Evolutionary conservation across 2,797 vertebrate species (phyloP), one percentile per base, ranked within the genome.

Genomic region (Malurus leucopterus): DNA sequence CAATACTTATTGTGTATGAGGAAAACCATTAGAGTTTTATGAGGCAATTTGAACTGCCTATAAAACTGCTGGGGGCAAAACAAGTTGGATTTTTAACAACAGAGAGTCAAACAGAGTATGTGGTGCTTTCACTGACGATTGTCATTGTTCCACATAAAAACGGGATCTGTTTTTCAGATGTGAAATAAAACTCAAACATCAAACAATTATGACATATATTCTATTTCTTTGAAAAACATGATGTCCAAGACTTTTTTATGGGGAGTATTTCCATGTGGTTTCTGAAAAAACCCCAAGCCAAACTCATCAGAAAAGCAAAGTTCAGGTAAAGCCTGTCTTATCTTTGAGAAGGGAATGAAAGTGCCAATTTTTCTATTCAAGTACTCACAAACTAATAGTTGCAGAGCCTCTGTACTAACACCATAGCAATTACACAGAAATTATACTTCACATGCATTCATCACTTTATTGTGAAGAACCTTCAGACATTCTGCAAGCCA

Each of bases 1-100:
- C 26, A 71, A 58, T 68, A 64, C 16, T 57, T 86, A 82, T 79
- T 63, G 62, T 73, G 34, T 70, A 84, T 63, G 32, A 86, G 29
- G 57, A 78, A 92, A 93, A 41, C 32, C 57, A 71, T 82, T 79
- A 82, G 34, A 88, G 19, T 64, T 94, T 90, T 91, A 94, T 65
- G 81, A 93, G 75, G 62, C 47, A 79, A 80, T 82, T 44, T 88
- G 57, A 92, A 71, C 21, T 53, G 50, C 71, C 81, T 88, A 30
- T 84, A 84, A 91, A 89, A 73, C 36, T 68, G 34, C 71, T 49
- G 30, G n/a, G 29, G 27, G 36, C 38, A 93, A 91, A 87, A 76
- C 34, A 43, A 50, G 44, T 54, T 79, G 32, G 40, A 64, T 64
- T 81, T 93, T 92, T 86, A 90, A 82, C 46, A 89, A 34, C 50